Conservation (phyloP, 2,797 vertebrate species). For the Natrix natrix region DNA sequence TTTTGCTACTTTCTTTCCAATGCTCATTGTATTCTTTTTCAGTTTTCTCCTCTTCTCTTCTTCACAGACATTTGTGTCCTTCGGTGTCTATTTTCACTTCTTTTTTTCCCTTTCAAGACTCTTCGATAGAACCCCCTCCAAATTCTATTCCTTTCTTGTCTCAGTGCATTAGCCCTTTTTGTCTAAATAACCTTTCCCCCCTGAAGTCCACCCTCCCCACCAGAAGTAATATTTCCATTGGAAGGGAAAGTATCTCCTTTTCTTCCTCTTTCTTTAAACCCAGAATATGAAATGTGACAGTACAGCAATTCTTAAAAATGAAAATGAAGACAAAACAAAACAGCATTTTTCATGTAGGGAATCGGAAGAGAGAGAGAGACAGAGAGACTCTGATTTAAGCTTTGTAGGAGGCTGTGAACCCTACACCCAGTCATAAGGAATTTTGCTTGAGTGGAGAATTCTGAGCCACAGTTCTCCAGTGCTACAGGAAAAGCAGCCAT, state of each 20-base stretch:
- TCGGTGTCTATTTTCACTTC: background rate
- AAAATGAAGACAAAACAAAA: background rate
- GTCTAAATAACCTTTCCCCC: background rate
- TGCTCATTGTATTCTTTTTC: background rate
- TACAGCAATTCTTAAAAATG: background rate
- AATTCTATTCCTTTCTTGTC: background rate
- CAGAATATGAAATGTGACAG: background rate
- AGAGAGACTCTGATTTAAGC: background rate
- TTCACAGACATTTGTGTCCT: background rate
- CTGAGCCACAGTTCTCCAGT: background rate
- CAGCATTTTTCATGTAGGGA: background rate
- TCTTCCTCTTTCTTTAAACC: background rate
- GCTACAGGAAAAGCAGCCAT: conserved; percentile 28
- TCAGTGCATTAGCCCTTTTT: background rate
- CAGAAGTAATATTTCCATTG: conserved; percentile 1
- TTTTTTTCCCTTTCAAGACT: background rate
- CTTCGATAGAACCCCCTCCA: background rate
- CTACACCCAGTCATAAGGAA: background rate
- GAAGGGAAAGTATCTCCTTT: background rate
- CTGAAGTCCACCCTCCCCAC: background rate
- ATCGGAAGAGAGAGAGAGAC: background rate
- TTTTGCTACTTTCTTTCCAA: background rate
- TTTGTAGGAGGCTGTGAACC: background rate
- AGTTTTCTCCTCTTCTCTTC: background rate
- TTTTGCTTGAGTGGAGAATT: background rate